Evolutionary conservation across 1,140 invertebrate species (phyloP).

Genomic region (Trachelipus rathkii): DNA sequence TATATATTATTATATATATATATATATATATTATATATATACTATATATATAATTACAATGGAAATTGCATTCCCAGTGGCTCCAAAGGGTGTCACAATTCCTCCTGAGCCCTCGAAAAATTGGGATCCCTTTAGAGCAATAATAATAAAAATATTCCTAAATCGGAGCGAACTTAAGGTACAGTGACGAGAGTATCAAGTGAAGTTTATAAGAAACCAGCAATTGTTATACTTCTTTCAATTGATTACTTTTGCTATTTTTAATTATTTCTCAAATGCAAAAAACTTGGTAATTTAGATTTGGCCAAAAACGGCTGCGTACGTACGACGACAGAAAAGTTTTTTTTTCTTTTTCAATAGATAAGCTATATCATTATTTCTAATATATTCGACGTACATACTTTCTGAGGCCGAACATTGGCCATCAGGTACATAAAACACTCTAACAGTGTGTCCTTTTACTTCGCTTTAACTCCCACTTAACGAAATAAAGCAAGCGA

Average conservation of each 20-base stretch:
- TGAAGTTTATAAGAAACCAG: background rate
- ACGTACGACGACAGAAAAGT: background rate
- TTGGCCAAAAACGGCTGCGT: background rate
- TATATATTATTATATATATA: too few relatives aligned
- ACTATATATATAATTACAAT: too few relatives aligned
- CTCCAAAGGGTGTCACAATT: slow-evolving; percentile 2
- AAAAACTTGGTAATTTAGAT: background rate
- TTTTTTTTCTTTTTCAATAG: too few relatives aligned
- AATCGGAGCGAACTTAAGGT: background rate
- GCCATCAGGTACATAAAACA: slow-evolving; percentile 1
- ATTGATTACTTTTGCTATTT: background rate
- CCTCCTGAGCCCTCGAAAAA: slow-evolving; percentile 6
- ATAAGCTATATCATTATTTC: too few relatives aligned
- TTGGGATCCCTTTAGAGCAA: slow-evolving; percentile 1
- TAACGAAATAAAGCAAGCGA: too few relatives aligned
- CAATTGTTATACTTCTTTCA: background rate
- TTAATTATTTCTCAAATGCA: background rate
- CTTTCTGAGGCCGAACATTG: background rate
- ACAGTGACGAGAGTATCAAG: background rate
- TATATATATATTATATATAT: too few relatives aligned
- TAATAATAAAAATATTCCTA: background rate
- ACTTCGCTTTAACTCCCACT: background rate
- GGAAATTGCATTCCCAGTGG: background rate
- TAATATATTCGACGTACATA: background rate
- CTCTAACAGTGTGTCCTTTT: background rate